Conservation (phyloP, 2,797 vertebrate genomes). For the Pseudochaenichthys georgianus region DNA sequence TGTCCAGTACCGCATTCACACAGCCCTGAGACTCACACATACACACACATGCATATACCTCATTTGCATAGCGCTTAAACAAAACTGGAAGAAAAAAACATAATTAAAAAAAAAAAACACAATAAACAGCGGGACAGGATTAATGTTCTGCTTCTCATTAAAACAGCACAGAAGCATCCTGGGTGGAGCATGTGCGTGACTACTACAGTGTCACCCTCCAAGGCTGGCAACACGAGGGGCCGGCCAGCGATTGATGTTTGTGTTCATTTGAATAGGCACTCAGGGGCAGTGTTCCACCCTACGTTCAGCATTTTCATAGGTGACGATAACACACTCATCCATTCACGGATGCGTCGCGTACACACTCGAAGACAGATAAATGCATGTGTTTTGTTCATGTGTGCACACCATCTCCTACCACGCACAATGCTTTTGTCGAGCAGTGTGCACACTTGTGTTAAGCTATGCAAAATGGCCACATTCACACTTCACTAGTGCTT, state of each 20-base stretch:
- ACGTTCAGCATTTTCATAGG: conserved; percentile 64
- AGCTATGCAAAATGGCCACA: conserved; percentile 67
- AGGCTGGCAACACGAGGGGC: conserved; percentile 71
- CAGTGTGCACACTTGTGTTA: conserved; percentile 61
- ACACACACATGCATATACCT: conserved; percentile 54
- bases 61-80: conserved; percentile 80
- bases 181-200: conserved; percentile 70
- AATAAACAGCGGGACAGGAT: conserved; percentile 65
- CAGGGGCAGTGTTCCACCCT: conserved; percentile 64
- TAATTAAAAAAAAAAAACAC: conserved; percentile 69
- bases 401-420: conserved; percentile 27
- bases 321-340: conserved; percentile 61
- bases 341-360: conserved; percentile 45
- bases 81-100: conserved; percentile 65
- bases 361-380: conserved; percentile 51
- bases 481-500: conserved; percentile 59
- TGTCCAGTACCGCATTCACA: conserved; percentile 79
- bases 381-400: conserved; percentile 24
- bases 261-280: conserved; percentile 82
- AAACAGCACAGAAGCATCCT: conserved; percentile 67
- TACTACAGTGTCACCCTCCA: conserved; percentile 71
- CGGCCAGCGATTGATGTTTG: conserved; percentile 75
- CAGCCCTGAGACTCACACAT: conserved; percentile 68
- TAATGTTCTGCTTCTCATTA: conserved; percentile 79
- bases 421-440: conserved; percentile 55